Conservation (phyloP, 1,140 invertebrate genomes). For the Ostrea denselamellosa region DNA sequence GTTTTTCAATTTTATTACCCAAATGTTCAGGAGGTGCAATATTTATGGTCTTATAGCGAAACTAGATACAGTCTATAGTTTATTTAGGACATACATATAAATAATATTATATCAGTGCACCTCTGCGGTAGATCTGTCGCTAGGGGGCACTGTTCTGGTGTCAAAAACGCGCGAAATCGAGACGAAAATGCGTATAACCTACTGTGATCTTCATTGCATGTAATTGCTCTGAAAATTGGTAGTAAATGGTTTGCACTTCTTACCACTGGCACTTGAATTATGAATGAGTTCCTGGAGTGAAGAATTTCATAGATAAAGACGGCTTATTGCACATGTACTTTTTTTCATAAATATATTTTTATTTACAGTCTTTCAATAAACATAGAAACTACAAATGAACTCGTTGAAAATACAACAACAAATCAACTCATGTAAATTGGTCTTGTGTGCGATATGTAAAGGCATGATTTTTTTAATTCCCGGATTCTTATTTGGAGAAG, state of each 20-base stretch:
- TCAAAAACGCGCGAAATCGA: constrained; percentile 37
- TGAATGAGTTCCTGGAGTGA: background rate
- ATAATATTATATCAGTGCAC: background rate
- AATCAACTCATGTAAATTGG: too few species aligned
- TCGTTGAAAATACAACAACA: too few species aligned
- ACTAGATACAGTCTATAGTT: constrained; percentile 3
- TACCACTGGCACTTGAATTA: background rate
- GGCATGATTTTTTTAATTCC: background rate
- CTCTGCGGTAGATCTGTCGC: background rate
- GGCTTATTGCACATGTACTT: background rate
- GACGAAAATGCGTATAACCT: constrained; percentile 3
- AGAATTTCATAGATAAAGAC: background rate
- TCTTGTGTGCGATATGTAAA: too few species aligned
- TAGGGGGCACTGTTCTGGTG: constrained; percentile 18
- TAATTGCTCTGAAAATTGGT: constrained; percentile 39
- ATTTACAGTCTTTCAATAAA: background rate
- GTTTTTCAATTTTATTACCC: constrained; percentile 13
- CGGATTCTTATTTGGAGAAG: background rate
- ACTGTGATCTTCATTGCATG: constrained; percentile 37
- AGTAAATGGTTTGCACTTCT: constrained; percentile 36
- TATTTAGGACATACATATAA: constrained; percentile 4
- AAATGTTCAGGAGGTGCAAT: constrained; percentile 13
- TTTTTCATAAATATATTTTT: background rate
- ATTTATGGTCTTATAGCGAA: constrained; percentile 8
- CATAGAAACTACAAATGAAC: too few species aligned